phyloP scores from a whole-genome alignment of 2,888 invertebrate genomes.

The Eupithecia dodoneata region DNA sequence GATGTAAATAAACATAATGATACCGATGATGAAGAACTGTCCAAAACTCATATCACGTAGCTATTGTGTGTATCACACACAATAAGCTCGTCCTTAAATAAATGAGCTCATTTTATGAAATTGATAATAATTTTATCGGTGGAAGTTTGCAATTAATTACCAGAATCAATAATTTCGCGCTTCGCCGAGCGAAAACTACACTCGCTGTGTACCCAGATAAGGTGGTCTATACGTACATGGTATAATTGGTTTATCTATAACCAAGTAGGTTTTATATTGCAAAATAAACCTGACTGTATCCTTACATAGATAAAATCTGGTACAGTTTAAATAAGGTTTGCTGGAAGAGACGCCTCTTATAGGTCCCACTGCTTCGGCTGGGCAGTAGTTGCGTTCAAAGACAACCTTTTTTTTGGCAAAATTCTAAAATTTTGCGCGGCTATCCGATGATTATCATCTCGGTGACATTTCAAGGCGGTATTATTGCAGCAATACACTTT shows the following conservation, averaged over 20 bases:
- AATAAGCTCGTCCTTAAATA: background rate
- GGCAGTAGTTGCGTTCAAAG: too few species aligned
- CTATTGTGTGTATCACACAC: background rate
- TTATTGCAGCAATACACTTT: too few species aligned
- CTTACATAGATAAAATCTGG: too few species aligned
- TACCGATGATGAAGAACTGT: background rate
- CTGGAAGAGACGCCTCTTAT: too few species aligned
- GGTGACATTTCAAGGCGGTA: too few species aligned
- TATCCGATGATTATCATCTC: too few species aligned
- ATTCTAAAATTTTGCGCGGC: too few species aligned
- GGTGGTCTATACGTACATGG: background rate
- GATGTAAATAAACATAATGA: background rate
- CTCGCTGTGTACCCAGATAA: constrained; percentile 60
- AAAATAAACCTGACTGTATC: background rate
- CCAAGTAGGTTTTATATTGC: background rate
- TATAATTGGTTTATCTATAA: background rate
- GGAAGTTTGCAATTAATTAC: constrained; percentile 78
- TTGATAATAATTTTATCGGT: constrained; percentile 66
- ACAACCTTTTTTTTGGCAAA: too few species aligned
- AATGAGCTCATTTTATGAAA: constrained; percentile 50
- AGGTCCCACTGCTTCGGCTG: too few species aligned
- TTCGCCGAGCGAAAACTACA: constrained; percentile 69
- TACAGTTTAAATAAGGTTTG: too few species aligned
- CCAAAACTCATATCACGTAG: background rate
- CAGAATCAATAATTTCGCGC: constrained; percentile 78